phyloP scores from a whole-genome alignment of 2,888 invertebrate genomes.

The Philopedon plagiatum region DNA sequence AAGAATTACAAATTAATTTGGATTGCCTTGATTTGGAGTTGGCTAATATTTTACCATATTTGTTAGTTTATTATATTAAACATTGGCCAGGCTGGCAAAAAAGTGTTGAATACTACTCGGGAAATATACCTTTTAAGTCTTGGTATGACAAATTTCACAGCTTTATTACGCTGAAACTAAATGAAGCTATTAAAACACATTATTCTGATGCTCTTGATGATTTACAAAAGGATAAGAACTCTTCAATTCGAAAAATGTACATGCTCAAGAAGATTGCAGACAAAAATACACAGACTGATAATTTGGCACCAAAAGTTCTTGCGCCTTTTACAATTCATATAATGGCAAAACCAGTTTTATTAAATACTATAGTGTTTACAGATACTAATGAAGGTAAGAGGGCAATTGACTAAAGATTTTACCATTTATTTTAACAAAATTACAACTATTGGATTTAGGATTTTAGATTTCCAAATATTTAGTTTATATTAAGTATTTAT shows the following conservation, averaged over 20 bases:
- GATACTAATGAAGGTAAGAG: conserved; percentile 40
- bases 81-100: conserved; percentile 59
- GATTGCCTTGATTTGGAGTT: conserved; percentile 50
- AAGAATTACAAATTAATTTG: conserved; percentile 53
- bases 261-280: conserved; percentile 30
- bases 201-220: conserved; percentile 47
- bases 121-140: conserved; percentile 54
- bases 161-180: conserved; percentile 54
- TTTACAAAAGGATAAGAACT: conserved; percentile 23
- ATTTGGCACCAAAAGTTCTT: conserved; percentile 47
- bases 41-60: conserved; percentile 51
- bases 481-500: too few relatives aligned
- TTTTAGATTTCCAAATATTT: too few relatives aligned
- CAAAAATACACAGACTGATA: conserved; percentile 53
- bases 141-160: conserved; percentile 57
- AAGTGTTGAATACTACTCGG: conserved; percentile 56
- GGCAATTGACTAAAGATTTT: too few relatives aligned
- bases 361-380: conserved; percentile 54
- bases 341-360: conserved; percentile 48
- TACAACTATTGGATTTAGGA: too few relatives aligned
- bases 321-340: conserved; percentile 56
- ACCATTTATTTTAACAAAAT: too few relatives aligned
- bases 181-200: conserved; percentile 51
- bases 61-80: conserved; percentile 56
- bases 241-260: conserved; percentile 14